These are phyloP conservation scores for Neotoma lepida DNA, from an alignment of 2,113 vertebrate genomes.

Conservation along the genomic window DNA sequence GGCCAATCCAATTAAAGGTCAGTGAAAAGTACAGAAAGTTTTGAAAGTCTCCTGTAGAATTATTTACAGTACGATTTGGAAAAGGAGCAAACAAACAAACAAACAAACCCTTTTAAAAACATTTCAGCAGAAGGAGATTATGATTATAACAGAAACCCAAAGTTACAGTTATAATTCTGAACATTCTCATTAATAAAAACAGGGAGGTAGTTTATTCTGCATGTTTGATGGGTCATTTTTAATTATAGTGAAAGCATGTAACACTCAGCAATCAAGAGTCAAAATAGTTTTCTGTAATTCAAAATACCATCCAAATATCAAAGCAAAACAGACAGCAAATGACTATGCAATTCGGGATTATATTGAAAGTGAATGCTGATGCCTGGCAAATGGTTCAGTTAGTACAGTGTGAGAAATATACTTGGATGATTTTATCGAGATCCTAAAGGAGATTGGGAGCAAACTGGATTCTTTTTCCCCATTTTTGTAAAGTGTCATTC, in stretches of 20 bases:
- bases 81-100: background rate
- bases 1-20: background rate
- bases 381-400: background rate
- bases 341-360: background rate
- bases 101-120: background rate
- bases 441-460: background rate
- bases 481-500: background rate
- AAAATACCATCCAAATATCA: background rate
- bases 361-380: background rate
- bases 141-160: background rate
- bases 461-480: background rate
- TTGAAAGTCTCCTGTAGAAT: background rate
- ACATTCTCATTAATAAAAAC: slow-evolving; percentile 32
- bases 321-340: background rate
- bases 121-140: background rate
- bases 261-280: background rate
- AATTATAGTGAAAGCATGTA: background rate
- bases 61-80: background rate
- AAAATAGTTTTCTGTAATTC: background rate
- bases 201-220: background rate
- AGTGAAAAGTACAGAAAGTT: slow-evolving; percentile 12
- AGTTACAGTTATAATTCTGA: background rate
- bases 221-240: slow-evolving; percentile 32
- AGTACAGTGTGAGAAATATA: background rate
- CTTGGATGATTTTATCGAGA: slow-evolving; percentile 1